Conservation (phyloP, 2,797 vertebrate genomes). For the Galaxias olidus region DNA sequence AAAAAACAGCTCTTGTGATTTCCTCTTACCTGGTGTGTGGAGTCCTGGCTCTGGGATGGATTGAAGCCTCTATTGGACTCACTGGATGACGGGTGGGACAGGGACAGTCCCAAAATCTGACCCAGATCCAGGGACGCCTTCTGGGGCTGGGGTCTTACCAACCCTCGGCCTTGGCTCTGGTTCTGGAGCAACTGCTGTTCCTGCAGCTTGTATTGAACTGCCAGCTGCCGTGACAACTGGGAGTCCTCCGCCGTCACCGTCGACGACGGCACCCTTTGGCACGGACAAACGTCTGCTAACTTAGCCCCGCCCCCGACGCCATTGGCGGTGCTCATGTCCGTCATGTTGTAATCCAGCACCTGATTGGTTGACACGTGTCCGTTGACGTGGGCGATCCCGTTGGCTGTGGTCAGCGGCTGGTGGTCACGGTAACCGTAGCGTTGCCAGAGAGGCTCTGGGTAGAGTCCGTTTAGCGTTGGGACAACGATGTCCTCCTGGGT, state of each 20-base stretch:
- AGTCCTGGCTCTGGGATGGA: no score
- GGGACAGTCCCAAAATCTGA: constrained; percentile 57
- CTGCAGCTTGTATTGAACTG: constrained; percentile 16
- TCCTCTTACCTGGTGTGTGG: no score
- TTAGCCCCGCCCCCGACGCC: constrained; percentile 20
- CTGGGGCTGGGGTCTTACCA: constrained; percentile 42
- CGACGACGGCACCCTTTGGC: constrained; percentile 33
- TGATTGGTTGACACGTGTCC: constrained; percentile 18
- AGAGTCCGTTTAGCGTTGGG: background rate
- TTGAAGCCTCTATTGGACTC: no score
- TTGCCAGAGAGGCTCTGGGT: constrained; percentile 8
- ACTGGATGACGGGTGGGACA: constrained; percentile 2
- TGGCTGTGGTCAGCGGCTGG: background rate
- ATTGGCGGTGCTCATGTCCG: background rate
- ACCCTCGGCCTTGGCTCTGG: constrained; percentile 29
- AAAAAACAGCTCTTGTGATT: no score
- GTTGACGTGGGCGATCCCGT: constrained; percentile 38
- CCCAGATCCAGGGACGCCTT: constrained; percentile 54
- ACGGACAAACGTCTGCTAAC: constrained; percentile 22
- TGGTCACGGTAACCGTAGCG: constrained; percentile 37
- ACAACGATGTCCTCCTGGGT: background rate
- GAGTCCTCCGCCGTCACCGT: constrained; percentile 24
- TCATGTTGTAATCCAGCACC: constrained; percentile 32
- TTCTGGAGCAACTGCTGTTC: constrained; percentile 32
- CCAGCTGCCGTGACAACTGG: constrained; percentile 15